A percentile compares a stretch with the other conserved stretches of the same genome.
Conservation (phyloP, 2,797 vertebrate genomes). For the Chloroceryle inda region DNA sequence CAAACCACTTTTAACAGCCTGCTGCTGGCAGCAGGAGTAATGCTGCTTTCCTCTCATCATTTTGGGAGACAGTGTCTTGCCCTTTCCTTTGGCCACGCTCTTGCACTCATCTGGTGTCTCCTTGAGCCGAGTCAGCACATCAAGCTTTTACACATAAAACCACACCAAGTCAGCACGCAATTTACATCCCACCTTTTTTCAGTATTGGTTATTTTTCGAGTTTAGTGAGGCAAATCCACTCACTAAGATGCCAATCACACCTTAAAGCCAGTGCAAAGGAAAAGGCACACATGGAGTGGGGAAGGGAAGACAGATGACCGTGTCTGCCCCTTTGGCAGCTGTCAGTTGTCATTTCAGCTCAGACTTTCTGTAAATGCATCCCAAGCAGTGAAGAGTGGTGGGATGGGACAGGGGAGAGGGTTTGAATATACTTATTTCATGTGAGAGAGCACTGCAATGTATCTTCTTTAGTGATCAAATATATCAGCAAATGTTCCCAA, state of each 20-base stretch:
- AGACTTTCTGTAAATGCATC: background rate
- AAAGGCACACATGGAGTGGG: background rate
- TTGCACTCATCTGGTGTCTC: background rate
- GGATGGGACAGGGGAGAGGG: background rate
- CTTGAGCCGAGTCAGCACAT: background rate
- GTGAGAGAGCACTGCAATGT: background rate
- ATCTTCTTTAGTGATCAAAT: background rate
- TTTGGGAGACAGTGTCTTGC: rapidly evolving
- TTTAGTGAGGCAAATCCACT: background rate
- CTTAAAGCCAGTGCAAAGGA: background rate
- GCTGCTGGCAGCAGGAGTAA: background rate
- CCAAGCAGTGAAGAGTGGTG: background rate
- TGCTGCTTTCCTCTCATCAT: background rate
- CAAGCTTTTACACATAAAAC: background rate
- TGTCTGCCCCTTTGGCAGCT: background rate
- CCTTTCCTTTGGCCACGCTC: background rate
- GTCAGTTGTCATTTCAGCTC: background rate
- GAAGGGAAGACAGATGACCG: background rate
- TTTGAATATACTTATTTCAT: background rate
- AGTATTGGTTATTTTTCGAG: rapidly evolving
- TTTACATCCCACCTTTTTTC: background rate
- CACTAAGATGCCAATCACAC: background rate
- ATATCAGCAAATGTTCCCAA: background rate
- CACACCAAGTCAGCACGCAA: background rate
- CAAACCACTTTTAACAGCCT: background rate